Conservation (phyloP, 2,888 invertebrate species). For the Drosophila barbarae region DNA sequence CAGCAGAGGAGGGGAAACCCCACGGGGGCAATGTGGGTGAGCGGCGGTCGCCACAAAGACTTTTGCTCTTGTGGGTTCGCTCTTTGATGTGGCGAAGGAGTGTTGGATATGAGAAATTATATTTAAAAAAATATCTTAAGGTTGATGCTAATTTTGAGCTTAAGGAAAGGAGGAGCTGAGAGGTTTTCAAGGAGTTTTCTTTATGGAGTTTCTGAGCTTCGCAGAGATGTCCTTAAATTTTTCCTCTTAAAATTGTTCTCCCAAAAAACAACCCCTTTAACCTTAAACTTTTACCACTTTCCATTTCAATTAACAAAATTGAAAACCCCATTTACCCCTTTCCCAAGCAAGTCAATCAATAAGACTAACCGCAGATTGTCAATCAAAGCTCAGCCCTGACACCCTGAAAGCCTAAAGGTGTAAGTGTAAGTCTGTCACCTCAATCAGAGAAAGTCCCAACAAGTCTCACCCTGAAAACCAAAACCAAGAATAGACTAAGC, state of each 20-base stretch:
- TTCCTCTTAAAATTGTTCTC: background rate
- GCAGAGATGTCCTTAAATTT: background rate
- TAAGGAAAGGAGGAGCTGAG: background rate
- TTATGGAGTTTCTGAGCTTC: too few species aligned
- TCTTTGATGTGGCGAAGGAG: constrained; percentile 9
- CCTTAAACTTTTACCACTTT: constrained; percentile 11
- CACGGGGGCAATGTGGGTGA: constrained; percentile 48
- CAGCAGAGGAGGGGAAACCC: background rate
- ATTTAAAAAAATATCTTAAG: too few species aligned
- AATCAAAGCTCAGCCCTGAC: constrained; percentile 11
- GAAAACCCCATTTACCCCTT: background rate
- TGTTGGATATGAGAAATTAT: background rate
- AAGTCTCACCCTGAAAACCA: constrained; percentile 11
- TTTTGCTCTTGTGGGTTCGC: constrained; percentile 17
- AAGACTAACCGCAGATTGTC: constrained; percentile 10
- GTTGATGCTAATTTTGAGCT: background rate
- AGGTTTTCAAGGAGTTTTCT: background rate
- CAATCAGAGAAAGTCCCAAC: constrained; percentile 21
- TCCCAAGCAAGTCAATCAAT: constrained; percentile 7
- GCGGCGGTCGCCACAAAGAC: constrained; percentile 37
- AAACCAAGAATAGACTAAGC: constrained; percentile 18
- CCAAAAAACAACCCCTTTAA: background rate
- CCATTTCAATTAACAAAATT: constrained; percentile 28
- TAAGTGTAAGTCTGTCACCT: constrained; percentile 19
- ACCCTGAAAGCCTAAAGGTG: constrained; percentile 11